Percentiles rank a stretch among this genome's conserved stretches.
Evolutionary conservation across 2,797 vertebrate species (phyloP).

Genomic region (Cryptoprocta ferox): DNA sequence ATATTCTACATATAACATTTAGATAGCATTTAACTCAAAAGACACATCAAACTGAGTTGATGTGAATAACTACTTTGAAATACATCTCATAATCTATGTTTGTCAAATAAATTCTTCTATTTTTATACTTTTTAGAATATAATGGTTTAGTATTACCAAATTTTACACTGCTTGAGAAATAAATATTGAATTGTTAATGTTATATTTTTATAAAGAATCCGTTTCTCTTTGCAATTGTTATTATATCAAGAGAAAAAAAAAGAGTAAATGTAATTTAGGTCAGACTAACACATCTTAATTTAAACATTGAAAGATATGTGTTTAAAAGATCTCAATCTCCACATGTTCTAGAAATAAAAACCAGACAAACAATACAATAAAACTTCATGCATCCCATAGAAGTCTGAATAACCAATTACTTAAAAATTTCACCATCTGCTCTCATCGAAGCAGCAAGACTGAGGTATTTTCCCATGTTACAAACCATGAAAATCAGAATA

Average conservation of each 20-base stretch:
- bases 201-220: slow-evolving; percentile 15
- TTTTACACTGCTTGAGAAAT: background rate
- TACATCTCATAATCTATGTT: background rate
- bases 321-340: slow-evolving; percentile 67
- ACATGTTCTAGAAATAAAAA: slow-evolving; percentile 70
- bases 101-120: slow-evolving; percentile 18
- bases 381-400: slow-evolving; percentile 71
- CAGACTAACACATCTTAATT: slow-evolving; percentile 29
- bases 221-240: slow-evolving; percentile 37
- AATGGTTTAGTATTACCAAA: slow-evolving; percentile 4
- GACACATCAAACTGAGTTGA: slow-evolving; percentile 37
- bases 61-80: slow-evolving; percentile 45
- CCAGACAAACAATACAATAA: slow-evolving; percentile 71
- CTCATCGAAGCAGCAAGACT: slow-evolving; percentile 74
- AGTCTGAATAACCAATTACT: slow-evolving; percentile 79
- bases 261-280: slow-evolving; percentile 43
- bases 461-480: slow-evolving; percentile 62
- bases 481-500: slow-evolving; percentile 72
- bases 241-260: slow-evolving; percentile 40
- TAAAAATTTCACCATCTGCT: slow-evolving; percentile 85
- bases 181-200: slow-evolving; percentile 40
- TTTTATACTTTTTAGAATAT: slow-evolving; percentile 11
- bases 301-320: slow-evolving; percentile 59
- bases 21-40: slow-evolving; percentile 40
- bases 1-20: slow-evolving; percentile 17